Conservation (phyloP, 35 echinoderm and acorn worm genomes). For the Patiria miniata region DNA sequence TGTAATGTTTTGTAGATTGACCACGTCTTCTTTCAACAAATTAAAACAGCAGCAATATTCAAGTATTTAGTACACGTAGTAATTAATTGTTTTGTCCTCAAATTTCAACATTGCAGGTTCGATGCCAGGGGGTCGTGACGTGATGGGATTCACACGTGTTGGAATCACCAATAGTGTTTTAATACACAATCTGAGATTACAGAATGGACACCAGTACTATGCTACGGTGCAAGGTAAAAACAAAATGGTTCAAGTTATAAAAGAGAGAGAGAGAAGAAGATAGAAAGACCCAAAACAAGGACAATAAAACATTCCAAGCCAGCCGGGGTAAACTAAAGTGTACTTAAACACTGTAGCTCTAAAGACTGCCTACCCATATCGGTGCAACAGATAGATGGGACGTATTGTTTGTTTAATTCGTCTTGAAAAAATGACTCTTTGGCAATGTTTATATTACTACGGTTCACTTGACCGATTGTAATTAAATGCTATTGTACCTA, state of each 20-base stretch:
- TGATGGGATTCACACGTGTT: conserved; percentile 18
- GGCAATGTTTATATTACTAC: too few species aligned
- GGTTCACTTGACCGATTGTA: too few species aligned
- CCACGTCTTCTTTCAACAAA: not conserved
- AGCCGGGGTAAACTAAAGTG: too few species aligned
- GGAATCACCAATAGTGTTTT: conserved; percentile 25
- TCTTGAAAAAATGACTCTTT: too few species aligned
- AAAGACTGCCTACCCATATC: too few species aligned
- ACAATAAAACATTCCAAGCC: too few species aligned
- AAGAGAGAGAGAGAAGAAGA: too few species aligned
- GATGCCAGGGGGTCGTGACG: conserved; percentile 8
- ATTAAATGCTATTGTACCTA: too few species aligned
- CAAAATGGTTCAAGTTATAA: not conserved
- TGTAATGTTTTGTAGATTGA: not conserved
- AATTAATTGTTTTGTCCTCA: not conserved
- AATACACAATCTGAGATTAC: not conserved
- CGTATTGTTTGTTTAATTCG: too few species aligned
- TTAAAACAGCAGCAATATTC: not conserved
- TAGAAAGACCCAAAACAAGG: too few species aligned
- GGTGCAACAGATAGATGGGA: too few species aligned
- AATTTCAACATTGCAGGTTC: conserved; percentile 18
- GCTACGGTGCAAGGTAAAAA: conserved; percentile 35
- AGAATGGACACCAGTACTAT: conserved; percentile 41
- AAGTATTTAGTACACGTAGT: not conserved
- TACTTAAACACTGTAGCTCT: too few species aligned